Conservation (phyloP, 2,888 invertebrate species). For the Biston betularia region DNA sequence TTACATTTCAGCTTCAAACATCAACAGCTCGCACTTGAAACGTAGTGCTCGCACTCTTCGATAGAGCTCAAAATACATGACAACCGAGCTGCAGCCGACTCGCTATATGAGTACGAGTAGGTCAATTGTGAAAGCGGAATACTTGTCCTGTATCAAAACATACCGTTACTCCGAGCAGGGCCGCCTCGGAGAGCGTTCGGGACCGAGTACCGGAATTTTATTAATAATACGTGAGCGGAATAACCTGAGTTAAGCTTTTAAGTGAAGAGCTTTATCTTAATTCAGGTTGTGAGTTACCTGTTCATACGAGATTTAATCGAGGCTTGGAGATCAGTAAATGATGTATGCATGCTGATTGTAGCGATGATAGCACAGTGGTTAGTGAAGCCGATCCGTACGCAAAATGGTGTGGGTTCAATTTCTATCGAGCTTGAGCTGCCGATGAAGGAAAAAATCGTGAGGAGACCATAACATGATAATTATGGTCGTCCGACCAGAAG, state of each 20-base stretch:
- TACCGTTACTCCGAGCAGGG: background rate
- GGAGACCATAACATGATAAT: no score
- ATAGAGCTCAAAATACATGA: background rate
- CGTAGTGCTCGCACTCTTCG: background rate
- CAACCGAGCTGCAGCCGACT: background rate
- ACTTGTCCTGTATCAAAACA: background rate
- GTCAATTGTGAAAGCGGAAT: background rate
- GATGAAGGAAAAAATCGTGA: no score
- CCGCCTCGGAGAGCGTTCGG: background rate
- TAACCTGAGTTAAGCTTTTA: conserved; percentile 22
- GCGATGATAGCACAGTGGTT: no score
- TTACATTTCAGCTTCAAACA: no score
- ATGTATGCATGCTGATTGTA: background rate
- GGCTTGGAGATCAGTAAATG: background rate
- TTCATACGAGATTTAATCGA: background rate
- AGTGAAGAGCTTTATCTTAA: conserved; percentile 22
- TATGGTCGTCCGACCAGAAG: no score
- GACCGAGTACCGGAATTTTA: conserved; percentile 4
- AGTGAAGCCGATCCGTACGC: no score
- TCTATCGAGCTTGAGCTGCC: no score
- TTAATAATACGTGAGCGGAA: conserved; percentile 22
- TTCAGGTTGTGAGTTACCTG: conserved; percentile 13
- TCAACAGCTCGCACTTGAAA: no score
- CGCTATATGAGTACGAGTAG: no score
- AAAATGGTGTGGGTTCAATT: no score